Conservation (phyloP, 92 coral and sea anemone species). For the Phenganax marumi region DNA sequence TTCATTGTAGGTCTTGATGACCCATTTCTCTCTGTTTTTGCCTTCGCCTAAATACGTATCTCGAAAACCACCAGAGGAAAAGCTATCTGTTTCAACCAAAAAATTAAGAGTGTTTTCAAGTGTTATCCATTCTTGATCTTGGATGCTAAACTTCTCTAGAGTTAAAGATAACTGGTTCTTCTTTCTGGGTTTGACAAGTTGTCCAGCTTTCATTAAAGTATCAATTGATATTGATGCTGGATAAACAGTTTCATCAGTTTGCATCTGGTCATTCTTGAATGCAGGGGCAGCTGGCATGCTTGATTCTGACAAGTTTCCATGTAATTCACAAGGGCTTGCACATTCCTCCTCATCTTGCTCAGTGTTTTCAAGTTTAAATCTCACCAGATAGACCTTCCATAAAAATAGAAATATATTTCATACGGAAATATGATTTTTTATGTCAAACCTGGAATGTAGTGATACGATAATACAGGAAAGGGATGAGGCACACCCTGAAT, state of each 20-base stretch:
- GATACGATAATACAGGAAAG: too few relatives aligned
- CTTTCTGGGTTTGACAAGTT: conserved; percentile 50
- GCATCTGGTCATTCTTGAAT: neutral
- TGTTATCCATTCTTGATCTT: conserved; percentile 51
- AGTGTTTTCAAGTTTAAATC: conserved; percentile 42
- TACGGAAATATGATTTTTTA: too few relatives aligned
- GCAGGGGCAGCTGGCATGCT: neutral
- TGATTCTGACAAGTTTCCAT: neutral
- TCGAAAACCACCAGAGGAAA: conserved; percentile 52
- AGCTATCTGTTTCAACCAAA: conserved; percentile 48
- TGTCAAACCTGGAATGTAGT: too few relatives aligned
- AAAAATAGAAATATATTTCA: conserved; percentile 3
- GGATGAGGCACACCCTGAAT: too few relatives aligned
- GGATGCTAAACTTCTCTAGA: conserved; percentile 36
- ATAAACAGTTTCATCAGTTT: conserved; percentile 37
- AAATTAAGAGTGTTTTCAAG: conserved; percentile 29
- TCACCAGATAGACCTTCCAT: conserved; percentile 45
- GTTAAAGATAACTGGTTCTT: conserved; percentile 23
- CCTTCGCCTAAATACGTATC: conserved; percentile 44
- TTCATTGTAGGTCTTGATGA: conserved; percentile 45
- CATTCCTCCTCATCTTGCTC: conserved; percentile 32
- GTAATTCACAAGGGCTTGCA: conserved; percentile 22
- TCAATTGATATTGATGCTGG: conserved; percentile 55
- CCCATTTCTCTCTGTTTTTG: conserved; percentile 48
- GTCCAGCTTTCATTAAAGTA: conserved; percentile 54